Evolutionary conservation across 2,113 vertebrate genomes (phyloP).

Genomic region (Porphyrio hochstetteri): DNA sequence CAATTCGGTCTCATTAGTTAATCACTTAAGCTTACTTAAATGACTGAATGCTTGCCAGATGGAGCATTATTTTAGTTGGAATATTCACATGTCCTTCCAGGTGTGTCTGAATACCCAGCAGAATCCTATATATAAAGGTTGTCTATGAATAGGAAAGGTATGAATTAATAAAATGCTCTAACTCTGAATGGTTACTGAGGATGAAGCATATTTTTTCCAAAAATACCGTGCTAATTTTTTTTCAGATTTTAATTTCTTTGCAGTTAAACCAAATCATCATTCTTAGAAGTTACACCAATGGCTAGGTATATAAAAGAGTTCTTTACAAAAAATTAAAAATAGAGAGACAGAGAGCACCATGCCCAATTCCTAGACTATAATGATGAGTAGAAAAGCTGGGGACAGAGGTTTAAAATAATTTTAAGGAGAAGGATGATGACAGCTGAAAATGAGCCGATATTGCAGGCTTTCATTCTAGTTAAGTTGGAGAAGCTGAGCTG

Average conservation of each 20-base stretch:
- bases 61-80: neutral
- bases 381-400: neutral
- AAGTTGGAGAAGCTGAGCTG: neutral
- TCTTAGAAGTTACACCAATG: neutral
- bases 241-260: neutral
- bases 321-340: too few relatives aligned
- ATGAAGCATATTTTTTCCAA: neutral
- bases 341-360: neutral
- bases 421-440: neutral
- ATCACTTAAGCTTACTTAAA: neutral
- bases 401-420: neutral
- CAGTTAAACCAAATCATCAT: neutral
- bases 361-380: neutral
- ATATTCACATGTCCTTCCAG: neutral
- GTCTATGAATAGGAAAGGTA: neutral
- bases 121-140: neutral
- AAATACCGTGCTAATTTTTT: neutral
- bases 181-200: neutral
- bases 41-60: neutral
- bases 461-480: neutral
- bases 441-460: neutral
- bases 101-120: neutral
- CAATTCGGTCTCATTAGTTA: slow-evolving; percentile 17
- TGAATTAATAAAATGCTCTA: neutral
- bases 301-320: neutral